Conservation (phyloP, 2,113 vertebrate species). For the Microcebus griseorufus region DNA sequence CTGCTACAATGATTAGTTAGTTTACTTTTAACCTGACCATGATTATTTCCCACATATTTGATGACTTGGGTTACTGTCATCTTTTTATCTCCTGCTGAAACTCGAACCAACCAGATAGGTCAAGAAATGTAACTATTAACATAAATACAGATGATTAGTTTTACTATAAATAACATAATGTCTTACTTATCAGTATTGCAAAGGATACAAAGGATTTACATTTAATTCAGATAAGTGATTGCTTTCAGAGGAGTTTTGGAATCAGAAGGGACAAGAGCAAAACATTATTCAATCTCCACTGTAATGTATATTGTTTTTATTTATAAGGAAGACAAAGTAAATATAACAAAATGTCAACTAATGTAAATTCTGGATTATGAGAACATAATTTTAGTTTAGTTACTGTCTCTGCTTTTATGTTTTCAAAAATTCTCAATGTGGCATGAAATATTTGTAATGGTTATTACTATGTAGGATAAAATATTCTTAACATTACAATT, state of each 20-base stretch:
- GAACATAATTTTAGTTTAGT: not conserved
- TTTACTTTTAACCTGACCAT: not conserved
- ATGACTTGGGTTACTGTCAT: not conserved
- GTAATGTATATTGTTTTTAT: not conserved
- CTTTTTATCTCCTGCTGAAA: not conserved
- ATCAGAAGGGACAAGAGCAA: not conserved
- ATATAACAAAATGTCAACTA: conserved; percentile 20
- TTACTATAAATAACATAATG: not conserved
- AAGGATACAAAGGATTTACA: not conserved
- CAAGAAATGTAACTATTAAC: not conserved
- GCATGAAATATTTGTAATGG: not conserved
- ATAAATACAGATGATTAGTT: not conserved
- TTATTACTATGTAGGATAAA: not conserved
- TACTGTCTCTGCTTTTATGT: not conserved
- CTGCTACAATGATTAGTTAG: not conserved
- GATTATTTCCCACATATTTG: not conserved
- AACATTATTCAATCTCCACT: not conserved
- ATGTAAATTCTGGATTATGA: not conserved
- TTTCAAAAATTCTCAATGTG: not conserved
- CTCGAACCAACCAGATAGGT: not conserved
- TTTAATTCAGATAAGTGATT: not conserved
- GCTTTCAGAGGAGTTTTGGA: not conserved
- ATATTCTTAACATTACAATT: not conserved
- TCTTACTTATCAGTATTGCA: not conserved
- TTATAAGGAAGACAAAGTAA: not conserved